phyloP scores from a whole-genome alignment of 2,113 vertebrate species.

The Argyrosomus japonicus region DNA sequence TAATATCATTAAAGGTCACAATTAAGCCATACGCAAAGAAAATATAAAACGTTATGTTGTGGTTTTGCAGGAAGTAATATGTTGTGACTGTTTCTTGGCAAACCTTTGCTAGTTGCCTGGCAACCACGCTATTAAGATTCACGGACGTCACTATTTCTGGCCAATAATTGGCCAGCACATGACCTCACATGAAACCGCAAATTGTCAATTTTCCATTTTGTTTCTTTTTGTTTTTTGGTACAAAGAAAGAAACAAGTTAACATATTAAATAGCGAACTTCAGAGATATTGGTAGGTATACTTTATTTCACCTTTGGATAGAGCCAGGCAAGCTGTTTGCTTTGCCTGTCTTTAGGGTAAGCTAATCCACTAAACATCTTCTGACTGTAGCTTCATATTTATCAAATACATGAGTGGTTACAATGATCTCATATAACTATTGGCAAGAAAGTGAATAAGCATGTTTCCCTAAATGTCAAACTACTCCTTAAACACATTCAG shows the following conservation, averaged over 20 bases:
- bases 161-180: conserved; percentile 4
- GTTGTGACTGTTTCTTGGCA: background rate
- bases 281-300: background rate
- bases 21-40: background rate
- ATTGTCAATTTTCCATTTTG: background rate
- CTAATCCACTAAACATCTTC: background rate
- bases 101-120: background rate
- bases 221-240: background rate
- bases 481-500: background rate
- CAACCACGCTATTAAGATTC: background rate
- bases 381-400: conserved; percentile 2
- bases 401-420: background rate
- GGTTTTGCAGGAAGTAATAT: background rate
- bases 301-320: background rate
- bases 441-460: background rate
- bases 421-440: background rate
- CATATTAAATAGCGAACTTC: background rate
- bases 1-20: background rate
- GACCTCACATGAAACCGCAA: background rate
- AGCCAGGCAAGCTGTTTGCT: background rate
- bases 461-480: conserved; percentile 14
- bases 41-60: background rate
- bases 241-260: background rate
- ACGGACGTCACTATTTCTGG: background rate
- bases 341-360: background rate